Conservation (phyloP, 2,797 vertebrate genomes). For the Myripristis murdjan region DNA sequence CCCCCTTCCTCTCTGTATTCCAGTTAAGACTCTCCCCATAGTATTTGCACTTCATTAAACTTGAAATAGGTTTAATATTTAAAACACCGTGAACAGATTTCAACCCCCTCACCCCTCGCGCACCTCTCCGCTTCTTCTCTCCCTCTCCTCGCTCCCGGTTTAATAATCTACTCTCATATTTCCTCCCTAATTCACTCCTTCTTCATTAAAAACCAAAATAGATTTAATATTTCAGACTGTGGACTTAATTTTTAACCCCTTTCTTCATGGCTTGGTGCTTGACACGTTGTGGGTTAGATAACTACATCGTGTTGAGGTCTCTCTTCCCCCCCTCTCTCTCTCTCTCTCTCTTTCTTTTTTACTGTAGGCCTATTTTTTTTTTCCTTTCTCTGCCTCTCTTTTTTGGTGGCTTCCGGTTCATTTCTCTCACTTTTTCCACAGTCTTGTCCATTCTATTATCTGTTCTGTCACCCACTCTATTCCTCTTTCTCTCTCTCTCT, state of each 20-base stretch:
- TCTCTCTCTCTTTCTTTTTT: not conserved
- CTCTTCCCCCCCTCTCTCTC: slow-evolving; percentile 6
- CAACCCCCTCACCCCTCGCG: slow-evolving; percentile 76
- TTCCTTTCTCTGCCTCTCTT: slow-evolving; percentile 1
- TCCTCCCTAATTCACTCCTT: slow-evolving; percentile 85
- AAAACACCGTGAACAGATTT: slow-evolving; percentile 87
- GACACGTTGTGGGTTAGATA: slow-evolving; percentile 55
- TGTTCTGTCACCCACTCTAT: slow-evolving; percentile 43
- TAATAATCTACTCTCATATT: slow-evolving; percentile 87
- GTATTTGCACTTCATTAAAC: slow-evolving; percentile 91
- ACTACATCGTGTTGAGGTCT: slow-evolving; percentile 55
- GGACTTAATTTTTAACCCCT: slow-evolving; percentile 81
- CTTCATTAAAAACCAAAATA: slow-evolving; percentile 87
- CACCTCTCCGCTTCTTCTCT: slow-evolving; percentile 70
- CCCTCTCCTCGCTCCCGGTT: slow-evolving; percentile 70
- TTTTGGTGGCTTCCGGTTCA: slow-evolving; percentile 44
- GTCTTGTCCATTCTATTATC: slow-evolving; percentile 58
- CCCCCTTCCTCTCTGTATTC: slow-evolving; percentile 85
- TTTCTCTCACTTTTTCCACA: slow-evolving; percentile 66
- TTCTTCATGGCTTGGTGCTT: slow-evolving; percentile 57
- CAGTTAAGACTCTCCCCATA: slow-evolving; percentile 86
- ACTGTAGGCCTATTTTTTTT: slow-evolving; percentile 11
- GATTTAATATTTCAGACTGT: slow-evolving; percentile 84
- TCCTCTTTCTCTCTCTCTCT: not conserved
- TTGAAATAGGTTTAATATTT: slow-evolving; percentile 91